Percentiles rank a stretch among this genome's conserved stretches.
Evolutionary conservation across 2,113 vertebrate genomes (phyloP).

Genomic region (Mionectes macconnelli): DNA sequence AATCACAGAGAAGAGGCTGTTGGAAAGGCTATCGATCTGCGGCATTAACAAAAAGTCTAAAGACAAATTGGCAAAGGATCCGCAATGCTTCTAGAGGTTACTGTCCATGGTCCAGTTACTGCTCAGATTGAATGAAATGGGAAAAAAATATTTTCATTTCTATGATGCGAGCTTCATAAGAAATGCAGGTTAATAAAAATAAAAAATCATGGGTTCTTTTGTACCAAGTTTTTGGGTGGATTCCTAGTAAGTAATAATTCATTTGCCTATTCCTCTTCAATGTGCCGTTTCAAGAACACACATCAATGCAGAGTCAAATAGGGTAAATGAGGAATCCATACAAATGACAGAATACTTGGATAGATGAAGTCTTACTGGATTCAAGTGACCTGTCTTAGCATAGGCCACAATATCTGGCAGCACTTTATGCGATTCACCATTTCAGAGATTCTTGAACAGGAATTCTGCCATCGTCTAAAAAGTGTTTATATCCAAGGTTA

Average conservation of each 20-base stretch:
- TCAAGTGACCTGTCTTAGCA: neutral
- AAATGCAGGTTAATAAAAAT: neutral
- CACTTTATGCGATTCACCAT: neutral
- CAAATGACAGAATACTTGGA: neutral
- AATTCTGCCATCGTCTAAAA: neutral
- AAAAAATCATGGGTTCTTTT: neutral
- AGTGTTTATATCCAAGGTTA: neutral
- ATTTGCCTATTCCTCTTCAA: neutral
- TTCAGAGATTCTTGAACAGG: neutral
- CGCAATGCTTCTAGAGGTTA: neutral
- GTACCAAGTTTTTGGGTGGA: neutral
- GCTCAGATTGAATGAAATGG: neutral
- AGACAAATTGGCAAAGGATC: neutral
- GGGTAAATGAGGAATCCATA: neutral
- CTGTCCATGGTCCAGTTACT: neutral
- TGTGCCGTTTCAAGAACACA: neutral
- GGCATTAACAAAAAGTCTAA: neutral
- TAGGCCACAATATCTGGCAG: neutral
- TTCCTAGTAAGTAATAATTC: neutral
- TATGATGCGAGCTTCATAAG: neutral
- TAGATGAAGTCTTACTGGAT: neutral
- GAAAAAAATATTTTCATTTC: neutral
- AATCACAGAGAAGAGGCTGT: neutral
- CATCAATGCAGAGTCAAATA: neutral
- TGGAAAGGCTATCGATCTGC: neutral